Evolutionary conservation across 2,797 vertebrate species (phyloP).

Genomic region (Hydrocynus forskahlii): DNA sequence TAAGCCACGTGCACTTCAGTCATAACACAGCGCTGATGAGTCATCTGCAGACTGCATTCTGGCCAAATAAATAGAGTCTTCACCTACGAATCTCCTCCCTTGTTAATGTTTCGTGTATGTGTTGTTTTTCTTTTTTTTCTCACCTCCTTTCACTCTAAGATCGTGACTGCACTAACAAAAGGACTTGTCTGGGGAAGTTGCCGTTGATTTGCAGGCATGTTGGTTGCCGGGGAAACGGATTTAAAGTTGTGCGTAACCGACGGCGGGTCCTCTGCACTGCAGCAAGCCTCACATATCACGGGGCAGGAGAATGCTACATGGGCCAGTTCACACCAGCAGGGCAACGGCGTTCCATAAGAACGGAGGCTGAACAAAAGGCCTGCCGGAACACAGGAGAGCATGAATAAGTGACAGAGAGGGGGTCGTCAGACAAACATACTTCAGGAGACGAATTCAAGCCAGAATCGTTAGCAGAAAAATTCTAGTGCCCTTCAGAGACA

Average conservation of each 20-base stretch:
- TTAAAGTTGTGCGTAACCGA: conserved; percentile 78
- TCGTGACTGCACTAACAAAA: conserved; percentile 83
- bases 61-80: conserved; percentile 25
- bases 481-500: too few relatives aligned
- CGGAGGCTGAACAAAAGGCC: neutral
- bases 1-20: conserved; percentile 26
- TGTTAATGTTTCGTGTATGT: conserved; percentile 39
- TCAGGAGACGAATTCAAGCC: neutral
- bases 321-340: conserved; percentile 37
- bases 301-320: conserved; percentile 45
- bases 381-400: neutral
- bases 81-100: conserved; percentile 32
- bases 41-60: conserved; percentile 32
- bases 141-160: conserved; percentile 65
- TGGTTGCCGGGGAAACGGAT: conserved; percentile 83
- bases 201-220: conserved; percentile 81
- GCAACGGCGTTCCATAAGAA: conserved; percentile 20
- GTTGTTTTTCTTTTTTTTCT: conserved; percentile 23
- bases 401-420: neutral
- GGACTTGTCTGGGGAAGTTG: conserved; percentile 79
- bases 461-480: too few relatives aligned
- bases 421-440: neutral
- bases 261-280: conserved; percentile 80
- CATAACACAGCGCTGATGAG: conserved; percentile 22
- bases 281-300: conserved; percentile 65